Evolutionary conservation across 2,888 invertebrate species (phyloP).

Genomic region (Cataglyphis albicans): DNA sequence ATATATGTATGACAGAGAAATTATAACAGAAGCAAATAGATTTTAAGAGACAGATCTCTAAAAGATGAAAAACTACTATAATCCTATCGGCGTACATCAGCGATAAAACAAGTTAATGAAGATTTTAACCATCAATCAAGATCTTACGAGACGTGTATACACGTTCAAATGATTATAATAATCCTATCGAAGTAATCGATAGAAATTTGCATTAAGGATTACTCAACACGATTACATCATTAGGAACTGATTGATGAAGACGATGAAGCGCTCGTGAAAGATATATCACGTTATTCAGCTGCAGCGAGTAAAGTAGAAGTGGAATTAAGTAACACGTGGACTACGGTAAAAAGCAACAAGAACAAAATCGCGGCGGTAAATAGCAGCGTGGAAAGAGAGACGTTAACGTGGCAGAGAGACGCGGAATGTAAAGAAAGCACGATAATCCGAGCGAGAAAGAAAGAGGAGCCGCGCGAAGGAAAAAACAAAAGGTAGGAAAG

Average conservation of each 20-base stretch:
- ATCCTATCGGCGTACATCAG: neutral
- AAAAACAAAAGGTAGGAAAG: constrained; percentile 56
- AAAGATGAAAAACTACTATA: too few species aligned
- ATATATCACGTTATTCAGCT: constrained; percentile 17
- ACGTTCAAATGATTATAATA: neutral
- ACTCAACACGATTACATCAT: constrained; percentile 32
- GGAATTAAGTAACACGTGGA: neutral
- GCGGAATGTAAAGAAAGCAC: constrained; percentile 62
- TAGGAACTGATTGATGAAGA: constrained; percentile 15
- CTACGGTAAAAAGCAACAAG: constrained; percentile 18
- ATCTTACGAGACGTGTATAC: neutral
- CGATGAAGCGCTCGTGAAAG: constrained; percentile 14
- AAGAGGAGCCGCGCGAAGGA: constrained; percentile 29
- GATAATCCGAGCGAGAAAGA: constrained; percentile 53
- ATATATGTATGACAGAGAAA: neutral
- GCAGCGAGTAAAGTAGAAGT: constrained; percentile 22
- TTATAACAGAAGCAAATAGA: neutral
- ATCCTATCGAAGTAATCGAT: constrained; percentile 4
- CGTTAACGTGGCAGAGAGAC: constrained; percentile 59
- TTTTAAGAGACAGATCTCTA: neutral
- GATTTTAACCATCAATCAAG: neutral
- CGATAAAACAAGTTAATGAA: neutral
- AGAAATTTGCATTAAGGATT: neutral
- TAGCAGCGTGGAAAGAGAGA: constrained; percentile 67
- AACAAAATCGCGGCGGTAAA: constrained; percentile 45